These are phyloP conservation scores for Hydra vulgaris DNA, from an alignment of 30 jellyfish, hydroid and myxozoan genomes.

Conservation along the genomic window DNA sequence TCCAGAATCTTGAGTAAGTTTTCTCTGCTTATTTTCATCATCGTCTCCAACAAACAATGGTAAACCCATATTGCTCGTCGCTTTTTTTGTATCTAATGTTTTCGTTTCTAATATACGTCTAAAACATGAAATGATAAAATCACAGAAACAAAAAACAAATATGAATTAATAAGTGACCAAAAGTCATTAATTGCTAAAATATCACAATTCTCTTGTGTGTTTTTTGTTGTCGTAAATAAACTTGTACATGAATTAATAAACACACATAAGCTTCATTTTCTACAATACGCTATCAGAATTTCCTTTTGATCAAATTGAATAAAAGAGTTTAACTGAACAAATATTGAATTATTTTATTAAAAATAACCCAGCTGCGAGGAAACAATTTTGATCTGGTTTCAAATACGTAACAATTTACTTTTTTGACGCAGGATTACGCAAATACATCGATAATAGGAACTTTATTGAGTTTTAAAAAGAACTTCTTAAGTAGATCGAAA, in stretches of 20 bases:
- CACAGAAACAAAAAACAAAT: background rate
- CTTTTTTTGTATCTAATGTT: background rate
- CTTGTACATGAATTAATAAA: background rate
- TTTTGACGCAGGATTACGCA: background rate
- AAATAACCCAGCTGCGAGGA: background rate
- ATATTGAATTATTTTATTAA: background rate
- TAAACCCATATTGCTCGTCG: background rate
- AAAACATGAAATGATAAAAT: no score
- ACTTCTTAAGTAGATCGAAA: no score
- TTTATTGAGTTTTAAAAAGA: no score
- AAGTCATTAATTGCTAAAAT: background rate
- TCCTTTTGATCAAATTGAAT: background rate
- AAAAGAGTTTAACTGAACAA: background rate
- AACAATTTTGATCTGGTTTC: background rate
- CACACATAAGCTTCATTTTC: background rate
- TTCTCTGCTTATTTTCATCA: background rate
- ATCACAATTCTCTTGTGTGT: background rate
- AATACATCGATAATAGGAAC: no score
- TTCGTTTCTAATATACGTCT: background rate
- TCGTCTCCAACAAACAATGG: background rate
- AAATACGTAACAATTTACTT: background rate
- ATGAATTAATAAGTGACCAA: background rate
- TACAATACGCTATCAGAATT: background rate
- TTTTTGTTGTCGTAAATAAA: background rate
- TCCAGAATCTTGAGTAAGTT: background rate